These are phyloP conservation scores for Chloroceryle aenea DNA, from an alignment of 2,113 vertebrate species.

Conservation along the genomic window DNA sequence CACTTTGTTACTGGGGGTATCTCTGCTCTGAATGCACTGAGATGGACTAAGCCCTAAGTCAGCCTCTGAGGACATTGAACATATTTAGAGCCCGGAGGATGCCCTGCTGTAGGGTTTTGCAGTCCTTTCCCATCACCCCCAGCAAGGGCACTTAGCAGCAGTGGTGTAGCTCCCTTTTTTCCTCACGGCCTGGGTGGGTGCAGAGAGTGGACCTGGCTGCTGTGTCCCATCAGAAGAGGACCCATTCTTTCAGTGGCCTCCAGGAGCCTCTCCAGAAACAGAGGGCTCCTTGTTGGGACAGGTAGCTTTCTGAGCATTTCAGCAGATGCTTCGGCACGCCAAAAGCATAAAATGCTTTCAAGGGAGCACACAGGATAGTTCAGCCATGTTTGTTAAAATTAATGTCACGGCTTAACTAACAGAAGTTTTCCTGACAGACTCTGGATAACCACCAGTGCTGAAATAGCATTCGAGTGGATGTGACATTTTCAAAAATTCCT, in stretches of 20 bases:
- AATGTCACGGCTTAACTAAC: constrained; percentile 51
- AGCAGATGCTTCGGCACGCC: constrained; percentile 1
- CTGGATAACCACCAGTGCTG: not conserved
- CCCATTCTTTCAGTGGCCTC: not conserved
- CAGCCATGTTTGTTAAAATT: constrained; percentile 36
- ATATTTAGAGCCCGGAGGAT: not conserved
- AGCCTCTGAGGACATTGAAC: rapidly evolving
- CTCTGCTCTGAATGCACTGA: not conserved
- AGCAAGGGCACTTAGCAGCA: not conserved
- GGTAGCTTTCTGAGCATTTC: constrained; percentile 53
- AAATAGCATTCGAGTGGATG: not conserved
- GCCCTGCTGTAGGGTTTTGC: not conserved
- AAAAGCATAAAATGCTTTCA: constrained; percentile 5
- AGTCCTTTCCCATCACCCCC: not conserved
- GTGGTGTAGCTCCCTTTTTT: not conserved
- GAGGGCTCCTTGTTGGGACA: constrained; percentile 30
- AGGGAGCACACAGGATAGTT: not conserved
- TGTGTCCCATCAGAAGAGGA: not conserved
- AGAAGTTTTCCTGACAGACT: constrained; percentile 43
- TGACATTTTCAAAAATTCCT: not conserved
- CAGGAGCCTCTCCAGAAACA: not conserved
- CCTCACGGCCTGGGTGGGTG: not conserved
- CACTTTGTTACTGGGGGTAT: not conserved
- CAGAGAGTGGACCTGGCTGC: not conserved
- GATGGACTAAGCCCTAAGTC: not conserved